phyloP scores from a whole-genome alignment of 2,113 vertebrate species.

The Cololabis saira region DNA sequence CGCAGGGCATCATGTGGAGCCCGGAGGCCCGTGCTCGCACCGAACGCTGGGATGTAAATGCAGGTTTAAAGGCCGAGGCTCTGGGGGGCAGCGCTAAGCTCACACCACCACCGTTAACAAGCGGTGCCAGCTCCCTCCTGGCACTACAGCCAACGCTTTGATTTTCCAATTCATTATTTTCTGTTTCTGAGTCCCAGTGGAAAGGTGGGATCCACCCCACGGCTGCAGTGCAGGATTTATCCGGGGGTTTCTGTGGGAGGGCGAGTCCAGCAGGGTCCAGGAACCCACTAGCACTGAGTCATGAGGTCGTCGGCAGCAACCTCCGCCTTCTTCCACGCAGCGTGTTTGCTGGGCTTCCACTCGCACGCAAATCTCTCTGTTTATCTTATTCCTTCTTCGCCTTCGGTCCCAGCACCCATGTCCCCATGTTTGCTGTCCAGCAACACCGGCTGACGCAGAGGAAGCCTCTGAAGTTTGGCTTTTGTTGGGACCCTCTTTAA shows the following conservation, averaged over 20 bases:
- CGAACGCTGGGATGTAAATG: slow-evolving; percentile 42
- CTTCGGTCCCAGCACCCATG: too few relatives aligned
- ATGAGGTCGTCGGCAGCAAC: slow-evolving; percentile 47
- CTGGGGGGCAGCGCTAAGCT: slow-evolving; percentile 43
- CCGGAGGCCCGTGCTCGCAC: slow-evolving; percentile 50
- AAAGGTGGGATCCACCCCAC: slow-evolving; percentile 1
- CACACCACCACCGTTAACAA: slow-evolving; percentile 51
- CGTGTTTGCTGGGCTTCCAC: too few relatives aligned
- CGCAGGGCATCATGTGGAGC: slow-evolving; percentile 26
- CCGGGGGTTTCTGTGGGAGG: slow-evolving; percentile 50
- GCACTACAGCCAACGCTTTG: slow-evolving; percentile 63
- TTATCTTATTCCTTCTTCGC: not conserved
- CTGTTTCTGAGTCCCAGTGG: slow-evolving; percentile 19
- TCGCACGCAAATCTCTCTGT: not conserved
- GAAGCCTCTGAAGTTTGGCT: too few relatives aligned
- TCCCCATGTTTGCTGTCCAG: too few relatives aligned
- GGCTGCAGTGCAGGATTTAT: slow-evolving; percentile 11
- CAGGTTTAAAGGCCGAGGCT: slow-evolving; percentile 58
- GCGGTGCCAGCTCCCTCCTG: slow-evolving; percentile 42
- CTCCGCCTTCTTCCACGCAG: slow-evolving; percentile 39
- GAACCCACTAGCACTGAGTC: slow-evolving; percentile 43
- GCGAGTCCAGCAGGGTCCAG: slow-evolving; percentile 41
- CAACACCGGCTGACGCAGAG: too few relatives aligned
- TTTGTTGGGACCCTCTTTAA: too few relatives aligned
- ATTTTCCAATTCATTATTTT: slow-evolving; percentile 74